Evolutionary conservation across 2,888 invertebrate species (phyloP).

Genomic region (Carabus problematicus): DNA sequence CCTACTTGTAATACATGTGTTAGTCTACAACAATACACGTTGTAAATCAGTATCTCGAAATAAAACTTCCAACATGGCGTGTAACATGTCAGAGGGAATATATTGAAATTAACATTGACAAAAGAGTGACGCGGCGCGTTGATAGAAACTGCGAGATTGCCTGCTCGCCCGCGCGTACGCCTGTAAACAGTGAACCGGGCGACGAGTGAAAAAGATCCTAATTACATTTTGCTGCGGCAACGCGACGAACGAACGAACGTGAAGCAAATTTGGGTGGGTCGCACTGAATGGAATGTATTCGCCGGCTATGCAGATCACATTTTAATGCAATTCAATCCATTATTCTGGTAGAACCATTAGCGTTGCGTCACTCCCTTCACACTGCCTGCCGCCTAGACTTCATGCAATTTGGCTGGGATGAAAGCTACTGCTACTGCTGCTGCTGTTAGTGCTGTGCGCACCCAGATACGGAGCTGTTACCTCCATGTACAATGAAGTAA

Average conservation of each 20-base stretch:
- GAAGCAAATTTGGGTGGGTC: conserved; percentile 16
- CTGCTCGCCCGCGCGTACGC: conserved; percentile 2
- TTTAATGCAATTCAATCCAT: conserved; percentile 64
- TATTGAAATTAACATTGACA: conserved; percentile 41
- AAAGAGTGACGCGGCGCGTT: conserved; percentile 41
- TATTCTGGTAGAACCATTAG: conserved; percentile 54
- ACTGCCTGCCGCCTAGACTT: conserved; percentile 45
- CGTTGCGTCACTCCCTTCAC: conserved; percentile 17
- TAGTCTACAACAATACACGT: neutral
- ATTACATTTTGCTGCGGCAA: conserved; percentile 46
- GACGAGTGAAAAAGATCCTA: conserved; percentile 47
- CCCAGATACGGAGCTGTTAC: too few species aligned
- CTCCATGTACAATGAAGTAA: conserved; percentile 37
- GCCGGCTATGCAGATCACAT: conserved; percentile 62
- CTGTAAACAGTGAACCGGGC: neutral
- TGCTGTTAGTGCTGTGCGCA: too few species aligned
- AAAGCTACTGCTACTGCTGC: conserved; percentile 48
- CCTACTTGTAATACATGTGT: neutral
- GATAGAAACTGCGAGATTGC: conserved; percentile 41
- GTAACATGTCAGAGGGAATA: conserved; percentile 21
- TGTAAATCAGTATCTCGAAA: neutral
- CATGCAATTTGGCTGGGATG: conserved; percentile 60
- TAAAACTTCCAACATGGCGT: neutral
- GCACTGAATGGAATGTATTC: conserved; percentile 51
- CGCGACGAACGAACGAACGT: conserved; percentile 21